A percentile compares a stretch with the other conserved stretches of the same genome.
Conservation (phyloP, 2,888 invertebrate genomes). For the Oxystoma pomonae region DNA sequence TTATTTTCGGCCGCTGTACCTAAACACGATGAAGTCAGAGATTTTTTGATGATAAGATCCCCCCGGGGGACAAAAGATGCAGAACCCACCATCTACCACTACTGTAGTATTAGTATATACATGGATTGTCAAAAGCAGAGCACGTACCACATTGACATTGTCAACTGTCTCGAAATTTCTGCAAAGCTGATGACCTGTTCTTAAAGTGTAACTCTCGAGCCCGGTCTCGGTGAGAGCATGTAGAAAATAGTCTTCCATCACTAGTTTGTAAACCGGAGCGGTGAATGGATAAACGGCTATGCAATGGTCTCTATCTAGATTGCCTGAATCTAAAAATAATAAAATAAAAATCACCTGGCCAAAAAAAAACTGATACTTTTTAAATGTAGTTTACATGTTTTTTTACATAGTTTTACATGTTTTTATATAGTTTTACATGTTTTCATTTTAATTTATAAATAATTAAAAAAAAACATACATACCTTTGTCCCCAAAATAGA, state of each 20-base stretch:
- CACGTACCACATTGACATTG: constrained; percentile 44
- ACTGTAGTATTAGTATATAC: no score
- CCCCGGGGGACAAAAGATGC: no score
- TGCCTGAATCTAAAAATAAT: constrained; percentile 35
- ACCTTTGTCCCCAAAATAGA: constrained; percentile 58
- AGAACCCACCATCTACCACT: no score
- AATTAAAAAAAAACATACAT: no score
- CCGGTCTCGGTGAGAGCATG: constrained; percentile 73
- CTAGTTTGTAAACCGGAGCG: constrained; percentile 62
- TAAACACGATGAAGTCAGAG: no score
- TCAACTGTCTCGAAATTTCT: constrained; percentile 49
- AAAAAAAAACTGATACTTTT: background rate
- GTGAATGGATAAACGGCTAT: constrained; percentile 69
- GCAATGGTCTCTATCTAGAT: constrained; percentile 47
- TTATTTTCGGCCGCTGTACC: no score
- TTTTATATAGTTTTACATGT: no score
- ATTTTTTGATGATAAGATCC: no score
- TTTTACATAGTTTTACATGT: no score
- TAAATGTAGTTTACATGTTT: background rate
- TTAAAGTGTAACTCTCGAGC: constrained; percentile 69
- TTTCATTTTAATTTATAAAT: no score
- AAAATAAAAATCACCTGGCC: constrained; percentile 6
- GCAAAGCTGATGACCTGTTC: constrained; percentile 60
- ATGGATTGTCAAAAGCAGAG: no score
- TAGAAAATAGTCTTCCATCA: constrained; percentile 63